Evolutionary conservation across 2,888 invertebrate genomes (phyloP), one percentile per base, ranked within the genome.

Genomic region (Schizaphis graminum): DNA sequence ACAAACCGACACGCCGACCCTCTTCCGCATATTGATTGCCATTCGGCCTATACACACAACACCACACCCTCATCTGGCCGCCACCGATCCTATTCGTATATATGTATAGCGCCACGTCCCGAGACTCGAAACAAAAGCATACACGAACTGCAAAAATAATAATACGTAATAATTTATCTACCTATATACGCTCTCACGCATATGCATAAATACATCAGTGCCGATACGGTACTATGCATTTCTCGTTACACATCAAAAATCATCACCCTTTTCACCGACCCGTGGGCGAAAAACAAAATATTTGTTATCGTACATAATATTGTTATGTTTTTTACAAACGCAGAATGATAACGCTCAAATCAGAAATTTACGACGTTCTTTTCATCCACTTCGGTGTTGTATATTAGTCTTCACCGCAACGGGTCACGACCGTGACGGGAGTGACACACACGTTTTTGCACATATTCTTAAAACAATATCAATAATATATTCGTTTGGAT

Each of bases 11-110:
- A 35, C 87, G 21, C 57, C 35, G 8, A 61, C 92, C 86, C 86
- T 44, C 86, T 86, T 86, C 77, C 84, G 67, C 26, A 92, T 88
- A 92, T 92, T 86, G 91, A 92, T 92, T 92, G 91, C 86, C 91
- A 86, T 92, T 92, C 57, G 47, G 44, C 86, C 21, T 77, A 41
- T 13, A 77, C 35, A 67, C 67, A 67, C 67, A 67, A 61, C 92
- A 28, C 87, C 47, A 28, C 28, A 10, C 86, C 91, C 35, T 21
- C 41, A 41, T 47, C n/a, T 35, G 13, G 8, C 13, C 44, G 3
- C 28, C 61, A 28, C 1, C 57, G n/a, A 87, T 56, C 35, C 92
- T 11, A 67, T n/a, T 56, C 35, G 86, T 11, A 67, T n/a, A 13
- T n/a, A 67, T 67, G 13, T 8, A 8, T 24, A n/a, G 5, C 67